Base-by-base conservation (phyloP, 1,140 invertebrate species). In the Bilobella aurantiaca region DNA sequence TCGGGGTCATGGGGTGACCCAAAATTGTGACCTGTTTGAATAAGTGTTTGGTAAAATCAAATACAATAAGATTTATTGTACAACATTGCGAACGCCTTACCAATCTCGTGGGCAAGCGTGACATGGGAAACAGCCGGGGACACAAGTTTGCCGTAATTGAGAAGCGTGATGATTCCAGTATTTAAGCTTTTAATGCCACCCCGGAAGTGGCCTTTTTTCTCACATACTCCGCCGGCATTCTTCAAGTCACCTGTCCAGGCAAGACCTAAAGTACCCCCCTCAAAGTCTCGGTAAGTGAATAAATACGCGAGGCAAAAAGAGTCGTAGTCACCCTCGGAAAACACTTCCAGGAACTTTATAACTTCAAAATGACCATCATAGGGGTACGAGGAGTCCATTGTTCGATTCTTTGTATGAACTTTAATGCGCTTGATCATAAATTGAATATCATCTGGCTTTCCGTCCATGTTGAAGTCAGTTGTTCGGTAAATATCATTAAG, bases 111-210 rank as follows among this genome's bases (percentile, higher is more conserved):
- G 21, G 96, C 96, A 65, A 99, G 83, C 12, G 96, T 99, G 57
- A 99, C 91, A 78, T 98, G 94, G 12, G 93, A 96, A n/a, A 99
- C 96, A 29, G 92, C 91, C 23, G 90, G 93, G 70, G 89, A 93
- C n/a, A 99, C 96, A 78, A 96, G 90, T 80, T 98, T 97, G 32
- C 95, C 94, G 80, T 99, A 99, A 81, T 99, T 99, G 32, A 99
- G 81, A 59, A 98, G 80, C 28, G 96, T 98, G 31, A 99, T 92
- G 73, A 99, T 97, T 61, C 96, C 96, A 0, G 96, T 99, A 79
- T 99, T 99, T 23, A 98, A 81, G 62, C 93, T 96, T 80, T 94
- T 95, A 78, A 93, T 85, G 69, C 90, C 92, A 66, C 91, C 89
- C 74, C 95, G 85, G 80, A 98, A 89, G 82, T 96, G 86, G 75